Percentiles rank a stretch among this genome's conserved stretches.
Conservation (phyloP, 2,113 vertebrate species). For the Dasyprocta punctata region DNA sequence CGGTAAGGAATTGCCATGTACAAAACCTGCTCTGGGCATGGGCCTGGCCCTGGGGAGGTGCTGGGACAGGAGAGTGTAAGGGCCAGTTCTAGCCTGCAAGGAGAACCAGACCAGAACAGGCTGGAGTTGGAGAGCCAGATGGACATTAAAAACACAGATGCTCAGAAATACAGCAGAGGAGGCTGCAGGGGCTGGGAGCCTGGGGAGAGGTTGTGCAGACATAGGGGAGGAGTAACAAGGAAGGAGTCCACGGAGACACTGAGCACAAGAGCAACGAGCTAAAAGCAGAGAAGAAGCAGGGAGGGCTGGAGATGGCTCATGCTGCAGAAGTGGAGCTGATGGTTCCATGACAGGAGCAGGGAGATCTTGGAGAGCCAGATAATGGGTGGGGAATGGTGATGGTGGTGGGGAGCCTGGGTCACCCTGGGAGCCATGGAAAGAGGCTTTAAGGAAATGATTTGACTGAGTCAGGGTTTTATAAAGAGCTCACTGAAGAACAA, state of each 20-base stretch:
- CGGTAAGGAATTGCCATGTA: fast-evolving
- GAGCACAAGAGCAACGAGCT: not conserved
- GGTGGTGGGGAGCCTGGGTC: not conserved
- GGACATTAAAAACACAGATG: not conserved
- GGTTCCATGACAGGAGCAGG: fast-evolving
- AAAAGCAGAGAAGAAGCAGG: not conserved
- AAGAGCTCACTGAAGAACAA: not conserved
- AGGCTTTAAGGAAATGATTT: not conserved
- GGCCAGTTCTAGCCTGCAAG: not conserved
- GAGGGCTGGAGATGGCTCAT: not conserved
- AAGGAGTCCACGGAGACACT: not conserved
- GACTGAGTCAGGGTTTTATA: not conserved
- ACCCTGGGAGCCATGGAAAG: not conserved
- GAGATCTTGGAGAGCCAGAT: not conserved
- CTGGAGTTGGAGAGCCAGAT: not conserved
- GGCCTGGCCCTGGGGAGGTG: not conserved
- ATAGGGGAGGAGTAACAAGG: not conserved
- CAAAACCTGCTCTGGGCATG: not conserved
- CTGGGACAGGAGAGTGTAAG: not conserved
- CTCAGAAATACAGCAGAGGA: not conserved
- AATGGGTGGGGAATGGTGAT: too few relatives aligned
- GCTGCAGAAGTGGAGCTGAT: not conserved
- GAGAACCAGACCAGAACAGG: not conserved
- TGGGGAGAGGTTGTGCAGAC: not conserved
- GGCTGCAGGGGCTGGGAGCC: not conserved